These are phyloP conservation scores for Strigamia maritima DNA, from an alignment of 2,888 invertebrate genomes.

Conservation along the genomic window DNA sequence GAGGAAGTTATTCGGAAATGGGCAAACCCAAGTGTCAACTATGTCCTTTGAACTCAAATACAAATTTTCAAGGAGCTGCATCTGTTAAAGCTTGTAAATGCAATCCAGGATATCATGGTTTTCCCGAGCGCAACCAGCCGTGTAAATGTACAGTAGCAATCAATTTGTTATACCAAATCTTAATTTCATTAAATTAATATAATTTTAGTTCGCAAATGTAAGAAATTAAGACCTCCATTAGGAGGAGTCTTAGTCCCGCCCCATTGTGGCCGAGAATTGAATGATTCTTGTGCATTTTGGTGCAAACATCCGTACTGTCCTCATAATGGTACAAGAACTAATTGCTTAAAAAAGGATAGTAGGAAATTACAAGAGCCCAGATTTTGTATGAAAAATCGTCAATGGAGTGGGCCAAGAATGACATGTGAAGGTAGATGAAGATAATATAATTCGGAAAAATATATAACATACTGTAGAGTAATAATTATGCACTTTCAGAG, in stretches of 20 bases:
- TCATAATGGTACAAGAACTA: background rate
- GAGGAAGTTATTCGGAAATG: conserved; percentile 2
- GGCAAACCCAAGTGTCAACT: background rate
- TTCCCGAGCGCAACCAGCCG: background rate
- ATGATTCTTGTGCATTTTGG: background rate
- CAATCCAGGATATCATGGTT: conserved; percentile 1
- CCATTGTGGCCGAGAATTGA: background rate
- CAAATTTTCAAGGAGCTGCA: background rate
- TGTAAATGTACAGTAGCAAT: background rate
- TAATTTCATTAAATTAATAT: background rate
- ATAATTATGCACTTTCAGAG: background rate
- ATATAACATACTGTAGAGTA: no score
- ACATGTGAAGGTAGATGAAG: conserved; percentile 12
- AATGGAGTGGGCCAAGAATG: background rate
- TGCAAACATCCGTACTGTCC: background rate
- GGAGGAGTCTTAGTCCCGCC: background rate
- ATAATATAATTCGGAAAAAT: no score
- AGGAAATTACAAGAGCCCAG: background rate
- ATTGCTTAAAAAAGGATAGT: background rate
- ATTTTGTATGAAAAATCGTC: background rate
- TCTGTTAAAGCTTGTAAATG: conserved; percentile 15
- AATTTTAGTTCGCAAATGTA: background rate
- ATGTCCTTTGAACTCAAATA: conserved; percentile 31
- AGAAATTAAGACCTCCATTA: background rate
- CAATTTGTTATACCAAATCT: background rate